Evolutionary conservation across 2,797 vertebrate genomes (phyloP), one percentile per base, ranked within the genome.

Genomic region (Rhynchotus rufescens): DNA sequence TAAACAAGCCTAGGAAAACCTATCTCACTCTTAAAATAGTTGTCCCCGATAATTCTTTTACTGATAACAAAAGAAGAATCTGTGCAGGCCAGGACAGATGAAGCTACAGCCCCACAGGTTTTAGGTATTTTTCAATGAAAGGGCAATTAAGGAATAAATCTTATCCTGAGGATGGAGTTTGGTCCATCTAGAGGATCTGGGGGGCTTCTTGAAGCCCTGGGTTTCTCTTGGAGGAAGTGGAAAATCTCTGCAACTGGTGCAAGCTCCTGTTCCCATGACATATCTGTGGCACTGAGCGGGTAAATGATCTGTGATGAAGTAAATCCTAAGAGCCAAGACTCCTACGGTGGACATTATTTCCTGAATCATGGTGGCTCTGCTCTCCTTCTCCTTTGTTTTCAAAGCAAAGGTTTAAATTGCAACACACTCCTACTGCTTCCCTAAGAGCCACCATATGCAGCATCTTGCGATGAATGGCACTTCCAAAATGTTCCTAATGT

Each of bases 241-340:
- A 62, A 92, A 83, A 76, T 23, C 66, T 80, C 17, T 0, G 0
- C 6, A 5, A 34, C 44, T 65, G 60, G 28, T n/a, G 76, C 84
- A 49, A 80, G 21, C 21, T 82, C 57, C 68, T 1, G 0, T 15
- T 34, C 36, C 79, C 42, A 0, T 73, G 7, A 4, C 20, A 21
- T 0, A 0, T 0, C 0, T 7, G 9, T 12, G 47, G 22, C n/a
- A 21, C 3, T 59, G 67, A 69, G 38, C 21, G 51, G 36, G 20
- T 1, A 2, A 56, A 42, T 0, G 1, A 8, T 10, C 67, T 1
- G 0, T 61, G 80, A 23, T 34, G 49, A 8, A 0, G 4, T 45
- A 52, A 40, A 5, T 10, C 40, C 15, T 45, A 44, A 90, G 65
- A 68, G 19, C n/a, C 34, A 72, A 2, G 20, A 20, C 64, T 76